phyloP scores from a whole-genome alignment of 2,888 invertebrate species.

The Coelopa pilipes region DNA sequence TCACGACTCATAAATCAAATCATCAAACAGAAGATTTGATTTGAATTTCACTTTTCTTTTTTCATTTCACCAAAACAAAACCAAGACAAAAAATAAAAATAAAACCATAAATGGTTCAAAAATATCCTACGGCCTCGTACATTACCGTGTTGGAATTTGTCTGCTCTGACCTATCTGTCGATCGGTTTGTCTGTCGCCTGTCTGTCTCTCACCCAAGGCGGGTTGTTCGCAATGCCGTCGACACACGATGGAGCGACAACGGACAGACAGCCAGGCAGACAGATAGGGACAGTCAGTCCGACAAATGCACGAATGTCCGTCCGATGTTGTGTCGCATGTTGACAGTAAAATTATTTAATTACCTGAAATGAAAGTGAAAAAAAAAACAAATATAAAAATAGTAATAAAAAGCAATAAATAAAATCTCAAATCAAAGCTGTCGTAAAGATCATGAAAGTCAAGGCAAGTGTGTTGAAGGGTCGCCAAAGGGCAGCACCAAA shows the following conservation, averaged over 20 bases:
- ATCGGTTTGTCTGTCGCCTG: not conserved
- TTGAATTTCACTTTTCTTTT: not conserved
- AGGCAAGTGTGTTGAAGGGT: not conserved
- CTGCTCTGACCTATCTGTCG: not conserved
- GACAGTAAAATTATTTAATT: slow-evolving; percentile 39
- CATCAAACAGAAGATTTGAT: slow-evolving; percentile 1
- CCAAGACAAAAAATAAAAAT: no score
- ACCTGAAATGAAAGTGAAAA: slow-evolving; percentile 35
- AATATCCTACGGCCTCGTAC: no score
- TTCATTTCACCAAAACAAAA: no score
- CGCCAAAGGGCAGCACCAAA: not conserved
- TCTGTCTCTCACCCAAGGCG: no score
- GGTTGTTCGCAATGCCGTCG: no score
- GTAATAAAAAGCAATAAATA: not conserved
- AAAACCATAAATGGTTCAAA: no score
- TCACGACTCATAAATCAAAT: slow-evolving; percentile 4
- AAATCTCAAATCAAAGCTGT: not conserved
- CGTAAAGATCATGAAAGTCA: not conserved
- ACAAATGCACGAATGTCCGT: not conserved
- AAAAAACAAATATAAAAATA: slow-evolving; percentile 3
- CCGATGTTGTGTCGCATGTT: slow-evolving; percentile 12
- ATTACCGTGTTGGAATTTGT: not conserved
- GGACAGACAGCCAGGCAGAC: no score
- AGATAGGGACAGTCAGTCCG: no score
- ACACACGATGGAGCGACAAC: no score